Base-by-base conservation (phyloP, 1,140 invertebrate species). In the Cherax destructor region DNA sequence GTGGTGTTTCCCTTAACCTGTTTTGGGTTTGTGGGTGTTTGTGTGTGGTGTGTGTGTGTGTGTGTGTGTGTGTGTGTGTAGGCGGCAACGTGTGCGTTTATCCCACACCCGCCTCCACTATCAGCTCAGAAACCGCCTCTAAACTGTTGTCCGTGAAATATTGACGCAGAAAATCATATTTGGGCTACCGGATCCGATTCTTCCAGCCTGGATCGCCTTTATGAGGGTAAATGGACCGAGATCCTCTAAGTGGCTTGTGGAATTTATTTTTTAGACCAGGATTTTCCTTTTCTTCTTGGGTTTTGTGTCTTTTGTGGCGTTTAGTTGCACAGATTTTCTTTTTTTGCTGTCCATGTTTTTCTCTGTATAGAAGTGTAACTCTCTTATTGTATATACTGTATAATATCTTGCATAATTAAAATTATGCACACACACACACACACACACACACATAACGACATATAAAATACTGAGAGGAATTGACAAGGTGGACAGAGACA, bases 131-230 rank as follows among this genome's bases (percentile, higher is more conserved):
- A 50, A 52, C 78, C 78, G 78, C 49, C 65, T 84, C 83, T 72
- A 84, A 84, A 84, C 83, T 84, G 83, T 84, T 84, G 83, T 84
- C 83, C 83, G 83, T 84, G 83, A 84, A 84, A 84, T 84, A 84
- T 84, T 84, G 83, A 84, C 83, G 83, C 83, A 69, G 83, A 84
- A 84, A 84, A 84, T 84, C 83, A 84, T 84, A 84, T 84, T 84
- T 84, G 83, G 83, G 61, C 52, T 59, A 84, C 83, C 83, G 83
- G 83, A 84, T 72, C 56, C 83, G 65, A 84, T 84, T 72, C 83
- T 72, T 84, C 83, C 83, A 61, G 59, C 83, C 47, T 69, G 83
- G 30, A 84, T 72, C 83, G 83, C 83, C 83, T 84, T 84, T 84
- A 84, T 84, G 83, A 84, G 83, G 83, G 83, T 69, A 84, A 84